phyloP scores from a whole-genome alignment of 2,888 invertebrate genomes.

The Enchytraeus crypticus region DNA sequence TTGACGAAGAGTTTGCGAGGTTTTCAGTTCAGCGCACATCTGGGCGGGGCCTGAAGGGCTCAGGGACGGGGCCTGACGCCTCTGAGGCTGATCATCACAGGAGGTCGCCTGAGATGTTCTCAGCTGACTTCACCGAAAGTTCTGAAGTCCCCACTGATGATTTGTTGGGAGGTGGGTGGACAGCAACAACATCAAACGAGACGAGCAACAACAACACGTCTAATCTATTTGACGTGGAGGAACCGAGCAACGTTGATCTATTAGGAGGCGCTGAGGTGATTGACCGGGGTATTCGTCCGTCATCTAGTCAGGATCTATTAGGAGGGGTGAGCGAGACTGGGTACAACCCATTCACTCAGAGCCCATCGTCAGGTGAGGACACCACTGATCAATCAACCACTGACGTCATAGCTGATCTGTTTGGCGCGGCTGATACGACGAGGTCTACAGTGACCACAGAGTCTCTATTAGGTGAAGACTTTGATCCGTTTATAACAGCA shows the following conservation, averaged over 20 bases:
- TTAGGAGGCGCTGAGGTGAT: slow-evolving; percentile 28
- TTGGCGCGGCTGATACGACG: not conserved
- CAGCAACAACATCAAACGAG: not conserved
- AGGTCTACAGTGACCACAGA: too few relatives aligned
- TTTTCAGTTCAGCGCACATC: slow-evolving; percentile 17
- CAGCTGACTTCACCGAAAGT: not conserved
- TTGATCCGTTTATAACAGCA: slow-evolving; percentile 39
- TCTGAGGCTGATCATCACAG: not conserved
- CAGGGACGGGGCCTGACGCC: not conserved
- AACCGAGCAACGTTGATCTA: slow-evolving; percentile 35
- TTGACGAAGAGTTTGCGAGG: slow-evolving; percentile 36
- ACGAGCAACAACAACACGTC: slow-evolving; percentile 11
- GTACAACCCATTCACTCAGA: too few relatives aligned
- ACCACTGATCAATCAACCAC: not conserved
- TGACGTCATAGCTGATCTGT: not conserved
- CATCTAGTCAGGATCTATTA: slow-evolving; percentile 5
- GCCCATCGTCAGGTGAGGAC: too few relatives aligned
- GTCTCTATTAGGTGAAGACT: slow-evolving; percentile 19
- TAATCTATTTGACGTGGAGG: slow-evolving; percentile 15
- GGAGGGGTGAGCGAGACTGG: not conserved
- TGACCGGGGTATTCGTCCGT: too few relatives aligned
- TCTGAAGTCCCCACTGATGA: slow-evolving; percentile 4
- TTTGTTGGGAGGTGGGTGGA: slow-evolving; percentile 7
- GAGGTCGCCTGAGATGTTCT: not conserved
- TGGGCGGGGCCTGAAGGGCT: not conserved